These are phyloP conservation scores for Drosophila borborema DNA, from an alignment of 2,888 invertebrate species.

Conservation along the genomic window DNA sequence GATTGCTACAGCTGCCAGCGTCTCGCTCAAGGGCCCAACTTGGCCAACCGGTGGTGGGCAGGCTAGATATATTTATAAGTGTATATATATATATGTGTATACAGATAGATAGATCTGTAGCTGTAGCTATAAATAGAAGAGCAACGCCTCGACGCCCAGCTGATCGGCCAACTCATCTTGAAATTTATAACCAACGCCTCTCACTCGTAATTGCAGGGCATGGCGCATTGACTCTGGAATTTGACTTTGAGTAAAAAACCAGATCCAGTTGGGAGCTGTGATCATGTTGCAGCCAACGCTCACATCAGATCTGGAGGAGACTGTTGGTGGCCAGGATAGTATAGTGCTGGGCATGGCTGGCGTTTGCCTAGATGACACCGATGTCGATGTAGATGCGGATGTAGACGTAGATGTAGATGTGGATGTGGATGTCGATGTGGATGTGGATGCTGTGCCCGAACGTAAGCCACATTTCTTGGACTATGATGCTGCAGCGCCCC, in stretches of 20 bases:
- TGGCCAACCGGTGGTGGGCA: constrained; percentile 31
- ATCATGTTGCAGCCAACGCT: constrained; percentile 66
- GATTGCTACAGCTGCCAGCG: constrained; percentile 6
- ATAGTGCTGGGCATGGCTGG: constrained; percentile 54
- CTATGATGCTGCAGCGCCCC: constrained; percentile 87
- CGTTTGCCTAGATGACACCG: constrained; percentile 64
- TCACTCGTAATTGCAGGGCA: constrained; percentile 51
- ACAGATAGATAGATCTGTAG: background rate
- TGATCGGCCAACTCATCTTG: constrained; percentile 33
- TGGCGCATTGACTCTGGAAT: constrained; percentile 57
- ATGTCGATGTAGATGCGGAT: constrained; percentile 33
- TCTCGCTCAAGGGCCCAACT: constrained; percentile 36
- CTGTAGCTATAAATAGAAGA: constrained; percentile 56
- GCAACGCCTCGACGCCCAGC: constrained; percentile 23
- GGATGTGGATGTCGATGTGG: constrained; percentile 59
- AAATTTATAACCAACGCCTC: constrained; percentile 41
- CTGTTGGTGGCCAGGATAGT: constrained; percentile 81
- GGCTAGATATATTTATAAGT: background rate
- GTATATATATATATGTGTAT: too few relatives aligned
- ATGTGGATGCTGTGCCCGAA: constrained; percentile 82
- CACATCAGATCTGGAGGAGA: constrained; percentile 57
- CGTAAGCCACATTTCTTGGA: constrained; percentile 88
- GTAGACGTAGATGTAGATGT: constrained; percentile 36
- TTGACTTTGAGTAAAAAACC: constrained; percentile 15
- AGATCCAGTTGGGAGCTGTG: constrained; percentile 20